Evolutionary conservation across 2,888 invertebrate genomes (phyloP).

Genomic region (Gari tellinella): DNA sequence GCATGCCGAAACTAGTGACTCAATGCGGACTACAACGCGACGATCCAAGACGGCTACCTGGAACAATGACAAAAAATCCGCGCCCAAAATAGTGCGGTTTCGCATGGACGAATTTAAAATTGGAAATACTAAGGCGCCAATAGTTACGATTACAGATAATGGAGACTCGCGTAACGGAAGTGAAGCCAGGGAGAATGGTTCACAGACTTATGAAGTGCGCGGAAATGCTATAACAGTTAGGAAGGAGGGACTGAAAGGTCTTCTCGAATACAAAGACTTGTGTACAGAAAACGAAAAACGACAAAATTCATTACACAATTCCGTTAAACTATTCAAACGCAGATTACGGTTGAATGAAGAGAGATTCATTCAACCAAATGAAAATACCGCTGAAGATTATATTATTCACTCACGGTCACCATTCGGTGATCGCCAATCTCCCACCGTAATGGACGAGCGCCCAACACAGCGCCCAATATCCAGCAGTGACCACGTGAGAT

Average conservation of each 20-base stretch:
- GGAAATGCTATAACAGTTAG: constrained; percentile 63
- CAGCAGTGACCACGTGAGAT: constrained; percentile 41
- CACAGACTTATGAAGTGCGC: constrained; percentile 59
- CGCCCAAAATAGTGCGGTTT: constrained; percentile 57
- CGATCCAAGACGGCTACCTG: constrained; percentile 34
- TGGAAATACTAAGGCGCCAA: constrained; percentile 48
- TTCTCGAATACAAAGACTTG: constrained; percentile 52
- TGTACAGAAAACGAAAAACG: constrained; percentile 52
- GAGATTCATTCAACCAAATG: constrained; percentile 59
- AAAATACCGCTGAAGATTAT: constrained; percentile 56
- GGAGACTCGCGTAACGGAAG: constrained; percentile 3
- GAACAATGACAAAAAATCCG: constrained; percentile 20
- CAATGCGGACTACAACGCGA: constrained; percentile 24
- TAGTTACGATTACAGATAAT: constrained; percentile 49
- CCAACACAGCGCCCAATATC: constrained; percentile 41
- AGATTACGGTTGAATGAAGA: constrained; percentile 56
- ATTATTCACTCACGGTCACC: constrained; percentile 49
- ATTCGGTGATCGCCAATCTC: constrained; percentile 29
- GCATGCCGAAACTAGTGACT: constrained; percentile 30
- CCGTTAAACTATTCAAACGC: constrained; percentile 55
- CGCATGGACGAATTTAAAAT: constrained; percentile 56
- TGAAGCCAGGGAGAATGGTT: neutral
- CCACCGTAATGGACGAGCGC: constrained; percentile 16
- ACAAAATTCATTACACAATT: constrained; percentile 50
- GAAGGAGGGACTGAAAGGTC: constrained; percentile 51